Base-by-base conservation (phyloP, 2,113 vertebrate genomes). In the Struthidea cinerea region DNA sequence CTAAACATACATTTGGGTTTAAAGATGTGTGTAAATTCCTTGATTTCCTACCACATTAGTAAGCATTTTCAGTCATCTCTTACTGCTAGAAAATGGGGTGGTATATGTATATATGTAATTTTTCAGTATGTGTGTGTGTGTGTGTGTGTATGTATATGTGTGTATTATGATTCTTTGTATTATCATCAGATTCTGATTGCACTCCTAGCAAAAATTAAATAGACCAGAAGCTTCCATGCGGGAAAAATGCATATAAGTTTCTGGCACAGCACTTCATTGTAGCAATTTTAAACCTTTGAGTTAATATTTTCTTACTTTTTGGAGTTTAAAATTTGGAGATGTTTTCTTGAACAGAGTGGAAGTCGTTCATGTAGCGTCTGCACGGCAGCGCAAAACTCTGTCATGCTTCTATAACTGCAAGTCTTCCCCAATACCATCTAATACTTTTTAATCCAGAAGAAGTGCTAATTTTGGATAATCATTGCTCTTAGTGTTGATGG, bases 111-210 rank as follows among this genome's bases (percentile, higher is more conserved):
- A 1, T 44, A 2, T 50, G 2, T 32, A 30, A 30, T 20, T n/a
- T 5, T 56, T 19, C 5, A 11, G 13, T 23, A 52, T 28, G 50
- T 32, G 8, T 26, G 3, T 39, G 8, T 46, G 7, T 59, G 1
- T 28, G 2, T 37, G 1, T 18, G 3, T 49, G 1, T 12, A 3
- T 35, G 10, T 30, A 1, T n/a, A 13, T 42, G 1, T 32, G 5
- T 5, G 17, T 5, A 13, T 55, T 5, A 13, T 55, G 50, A 24
- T 39, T 80, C 8, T 32, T 79, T 64, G 14, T 64, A 30, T 8
- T 44, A 19, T 37, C 16, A 6, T 65, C 37, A 83, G 83, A 53
- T 75, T 42, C 22, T 73, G 11, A 44, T 77, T 1, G 2, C 4
- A 16, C 7, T 59, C 9, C 22, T 60, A 55, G 21, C 6, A 47